Percentiles rank a stretch among this genome's conserved stretches.
These are phyloP conservation scores for Tipula unca DNA, from an alignment of 2,888 invertebrate genomes.

Conservation along the genomic window DNA sequence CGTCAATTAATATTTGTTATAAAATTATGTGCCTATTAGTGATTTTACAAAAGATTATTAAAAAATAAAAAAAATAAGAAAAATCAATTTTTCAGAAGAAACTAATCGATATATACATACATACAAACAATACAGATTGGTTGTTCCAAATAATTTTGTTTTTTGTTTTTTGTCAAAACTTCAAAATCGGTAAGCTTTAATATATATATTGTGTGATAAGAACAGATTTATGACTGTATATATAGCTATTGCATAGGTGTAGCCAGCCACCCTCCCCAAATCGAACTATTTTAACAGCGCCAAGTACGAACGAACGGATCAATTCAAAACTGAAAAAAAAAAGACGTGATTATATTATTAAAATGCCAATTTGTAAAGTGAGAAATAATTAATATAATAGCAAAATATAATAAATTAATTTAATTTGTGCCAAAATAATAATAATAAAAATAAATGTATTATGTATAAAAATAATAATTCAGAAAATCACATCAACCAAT, in stretches of 20 bases:
- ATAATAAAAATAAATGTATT: background rate
- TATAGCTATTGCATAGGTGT: background rate
- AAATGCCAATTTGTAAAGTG: background rate
- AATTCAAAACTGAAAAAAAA: background rate
- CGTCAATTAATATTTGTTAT: slow-evolving; percentile 19
- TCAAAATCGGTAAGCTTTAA: background rate
- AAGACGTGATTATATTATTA: background rate
- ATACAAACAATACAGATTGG: background rate
- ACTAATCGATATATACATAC: background rate
- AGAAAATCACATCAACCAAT: background rate
- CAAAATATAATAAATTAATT: background rate
- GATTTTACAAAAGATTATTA: slow-evolving; percentile 8
- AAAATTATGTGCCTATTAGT: slow-evolving; percentile 20
- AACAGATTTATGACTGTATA: background rate
- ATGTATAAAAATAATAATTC: background rate
- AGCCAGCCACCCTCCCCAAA: background rate
- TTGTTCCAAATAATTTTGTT: background rate
- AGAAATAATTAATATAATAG: background rate
- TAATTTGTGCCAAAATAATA: background rate
- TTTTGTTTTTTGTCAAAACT: background rate
- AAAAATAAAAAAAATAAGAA: background rate
- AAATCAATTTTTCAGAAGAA: background rate
- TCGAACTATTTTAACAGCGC: background rate
- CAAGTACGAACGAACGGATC: background rate
- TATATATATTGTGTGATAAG: background rate